Evolutionary conservation across 2,888 invertebrate genomes (phyloP).

Genomic region (Thysanoteuthis rhombus): DNA sequence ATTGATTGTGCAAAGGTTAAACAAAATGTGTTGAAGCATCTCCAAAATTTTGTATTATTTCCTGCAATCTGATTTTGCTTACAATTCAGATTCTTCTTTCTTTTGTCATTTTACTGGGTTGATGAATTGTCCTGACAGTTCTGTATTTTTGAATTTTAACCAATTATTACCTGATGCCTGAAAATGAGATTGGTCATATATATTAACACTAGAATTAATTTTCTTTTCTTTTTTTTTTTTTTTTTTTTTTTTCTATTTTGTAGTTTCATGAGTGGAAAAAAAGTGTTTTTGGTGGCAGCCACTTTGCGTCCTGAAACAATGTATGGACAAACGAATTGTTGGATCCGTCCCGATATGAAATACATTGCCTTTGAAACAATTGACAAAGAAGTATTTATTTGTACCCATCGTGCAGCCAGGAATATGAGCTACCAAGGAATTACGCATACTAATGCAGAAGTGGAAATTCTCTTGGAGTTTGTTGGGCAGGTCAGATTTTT

Average conservation of each 20-base stretch:
- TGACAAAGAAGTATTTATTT: slow-evolving; percentile 80
- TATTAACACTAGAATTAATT: background rate
- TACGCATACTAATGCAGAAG: slow-evolving; percentile 81
- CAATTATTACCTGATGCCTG: too few relatives aligned
- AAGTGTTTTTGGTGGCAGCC: slow-evolving; percentile 90
- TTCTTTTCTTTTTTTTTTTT: background rate
- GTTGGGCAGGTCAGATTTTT: slow-evolving; percentile 64
- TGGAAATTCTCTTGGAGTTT: slow-evolving; percentile 74
- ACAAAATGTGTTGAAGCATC: background rate
- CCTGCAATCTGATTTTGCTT: background rate
- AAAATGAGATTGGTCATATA: too few relatives aligned
- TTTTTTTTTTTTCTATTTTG: background rate
- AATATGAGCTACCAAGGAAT: slow-evolving; percentile 97
- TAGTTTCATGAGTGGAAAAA: slow-evolving; percentile 42
- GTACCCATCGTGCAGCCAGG: slow-evolving; percentile 86
- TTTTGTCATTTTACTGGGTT: too few relatives aligned
- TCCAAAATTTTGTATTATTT: background rate
- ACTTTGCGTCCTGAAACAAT: slow-evolving; percentile 99
- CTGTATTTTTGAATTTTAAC: too few relatives aligned
- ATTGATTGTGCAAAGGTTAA: background rate
- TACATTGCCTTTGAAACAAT: slow-evolving; percentile 86
- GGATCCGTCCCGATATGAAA: slow-evolving; percentile 93
- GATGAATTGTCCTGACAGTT: too few relatives aligned
- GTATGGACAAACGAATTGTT: slow-evolving; percentile 99
- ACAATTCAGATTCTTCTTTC: too few relatives aligned